Evolutionary conservation across 2,888 invertebrate genomes (phyloP).

Genomic region (Pocota personata): DNA sequence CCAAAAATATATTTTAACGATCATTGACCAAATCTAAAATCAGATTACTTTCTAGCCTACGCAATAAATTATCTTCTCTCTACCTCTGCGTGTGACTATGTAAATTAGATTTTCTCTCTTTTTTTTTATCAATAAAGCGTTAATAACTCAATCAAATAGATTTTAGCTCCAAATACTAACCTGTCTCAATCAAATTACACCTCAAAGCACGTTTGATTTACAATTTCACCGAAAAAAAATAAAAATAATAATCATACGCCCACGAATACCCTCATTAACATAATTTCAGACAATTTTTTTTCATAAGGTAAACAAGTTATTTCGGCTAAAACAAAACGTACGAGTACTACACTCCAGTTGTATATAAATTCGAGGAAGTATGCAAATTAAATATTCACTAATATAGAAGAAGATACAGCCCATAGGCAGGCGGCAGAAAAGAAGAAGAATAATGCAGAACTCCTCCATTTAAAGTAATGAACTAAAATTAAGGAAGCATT

Average conservation of each 20-base stretch:
- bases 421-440: not conserved
- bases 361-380: not conserved
- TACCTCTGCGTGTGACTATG: not conserved
- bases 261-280: not conserved
- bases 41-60: not conserved
- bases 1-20: not conserved
- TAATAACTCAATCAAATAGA: not conserved
- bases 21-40: conserved; percentile 1
- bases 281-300: not conserved
- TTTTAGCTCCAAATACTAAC: not conserved
- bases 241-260: not conserved
- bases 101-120: not conserved
- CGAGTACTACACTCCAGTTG: not conserved
- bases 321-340: not conserved
- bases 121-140: not conserved
- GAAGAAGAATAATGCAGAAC: not conserved
- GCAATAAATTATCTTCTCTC: not conserved
- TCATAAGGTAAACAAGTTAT: not conserved
- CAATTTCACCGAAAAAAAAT: not conserved
- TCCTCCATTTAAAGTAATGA: conserved; percentile 64
- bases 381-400: not conserved
- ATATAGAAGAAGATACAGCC: not conserved
- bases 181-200: not conserved
- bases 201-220: not conserved
- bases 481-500: conserved; percentile 68